phyloP scores from a whole-genome alignment of 2,113 vertebrate genomes.

The Eupsittula cactorum region DNA sequence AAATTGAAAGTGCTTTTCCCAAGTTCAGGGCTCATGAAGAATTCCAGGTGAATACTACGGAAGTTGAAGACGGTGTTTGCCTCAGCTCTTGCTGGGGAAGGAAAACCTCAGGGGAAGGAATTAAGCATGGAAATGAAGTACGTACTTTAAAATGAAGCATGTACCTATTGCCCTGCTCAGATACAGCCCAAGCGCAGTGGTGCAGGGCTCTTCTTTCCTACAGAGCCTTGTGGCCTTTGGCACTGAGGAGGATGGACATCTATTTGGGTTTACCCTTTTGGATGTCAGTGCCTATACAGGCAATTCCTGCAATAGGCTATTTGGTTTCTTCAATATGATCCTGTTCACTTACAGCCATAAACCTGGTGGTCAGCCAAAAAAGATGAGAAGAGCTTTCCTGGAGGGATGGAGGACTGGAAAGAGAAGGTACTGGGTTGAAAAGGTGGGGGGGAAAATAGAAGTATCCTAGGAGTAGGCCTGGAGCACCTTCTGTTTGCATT shows the following conservation, averaged over 20 bases:
- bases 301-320: not conserved
- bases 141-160: not conserved
- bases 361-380: not conserved
- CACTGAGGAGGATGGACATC: not conserved
- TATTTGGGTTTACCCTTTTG: not conserved
- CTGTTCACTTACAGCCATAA: not conserved
- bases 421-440: not conserved
- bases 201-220: not conserved
- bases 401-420: not conserved
- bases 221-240: not conserved
- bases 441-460: not conserved
- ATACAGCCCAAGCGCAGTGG: not conserved
- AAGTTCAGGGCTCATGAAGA: not conserved
- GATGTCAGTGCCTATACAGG: not conserved
- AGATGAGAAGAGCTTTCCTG: not conserved
- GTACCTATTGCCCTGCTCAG: not conserved
- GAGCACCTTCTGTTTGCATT: not conserved
- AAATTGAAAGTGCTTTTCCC: not conserved
- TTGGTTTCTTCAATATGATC: not conserved
- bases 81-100: accelerated
- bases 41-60: not conserved
- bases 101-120: not conserved
- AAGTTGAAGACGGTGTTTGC: not conserved
- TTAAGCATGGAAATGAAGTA: not conserved
- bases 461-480: not conserved